These are phyloP conservation scores for Zygaena filipendulae DNA, from an alignment of 2,888 invertebrate genomes.

Conservation along the genomic window DNA sequence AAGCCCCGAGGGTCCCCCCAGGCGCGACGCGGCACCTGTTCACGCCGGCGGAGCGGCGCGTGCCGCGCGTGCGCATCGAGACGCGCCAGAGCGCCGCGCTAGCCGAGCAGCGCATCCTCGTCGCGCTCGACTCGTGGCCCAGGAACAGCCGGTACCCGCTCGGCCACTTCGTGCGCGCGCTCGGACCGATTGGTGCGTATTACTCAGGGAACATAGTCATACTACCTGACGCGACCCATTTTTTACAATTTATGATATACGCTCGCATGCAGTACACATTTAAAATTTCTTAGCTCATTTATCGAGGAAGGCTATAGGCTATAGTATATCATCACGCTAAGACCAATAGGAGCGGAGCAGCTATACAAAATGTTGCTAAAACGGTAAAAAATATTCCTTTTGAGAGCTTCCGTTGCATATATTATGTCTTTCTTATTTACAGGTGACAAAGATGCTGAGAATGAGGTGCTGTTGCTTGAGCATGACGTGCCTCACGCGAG, in stretches of 20 bases:
- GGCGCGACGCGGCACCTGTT: conserved; percentile 85
- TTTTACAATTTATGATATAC: not conserved
- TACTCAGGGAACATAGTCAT: too few species aligned
- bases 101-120: conserved; percentile 88
- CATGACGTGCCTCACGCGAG: conserved; percentile 97
- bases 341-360: too few species aligned
- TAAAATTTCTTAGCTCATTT: not conserved
- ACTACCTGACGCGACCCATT: too few species aligned
- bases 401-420: too few species aligned
- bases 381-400: too few species aligned
- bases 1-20: too few species aligned
- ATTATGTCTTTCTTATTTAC: too few species aligned
- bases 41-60: conserved; percentile 92
- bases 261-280: not conserved
- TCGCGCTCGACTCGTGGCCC: conserved; percentile 97
- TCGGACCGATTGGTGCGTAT: conserved; percentile 78
- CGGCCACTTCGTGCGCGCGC: conserved; percentile 94
- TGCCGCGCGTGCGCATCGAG: conserved; percentile 96
- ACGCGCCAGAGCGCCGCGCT: conserved; percentile 89
- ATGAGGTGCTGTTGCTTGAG: conserved; percentile 94
- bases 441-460: conserved; percentile 96
- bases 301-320: too few species aligned
- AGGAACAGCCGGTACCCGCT: conserved; percentile 90
- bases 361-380: too few species aligned
- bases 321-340: too few species aligned